Percentiles rank a stretch among this genome's conserved stretches.
Conservation (phyloP, 2,888 invertebrate species). For the Trichogramma evanescens region DNA sequence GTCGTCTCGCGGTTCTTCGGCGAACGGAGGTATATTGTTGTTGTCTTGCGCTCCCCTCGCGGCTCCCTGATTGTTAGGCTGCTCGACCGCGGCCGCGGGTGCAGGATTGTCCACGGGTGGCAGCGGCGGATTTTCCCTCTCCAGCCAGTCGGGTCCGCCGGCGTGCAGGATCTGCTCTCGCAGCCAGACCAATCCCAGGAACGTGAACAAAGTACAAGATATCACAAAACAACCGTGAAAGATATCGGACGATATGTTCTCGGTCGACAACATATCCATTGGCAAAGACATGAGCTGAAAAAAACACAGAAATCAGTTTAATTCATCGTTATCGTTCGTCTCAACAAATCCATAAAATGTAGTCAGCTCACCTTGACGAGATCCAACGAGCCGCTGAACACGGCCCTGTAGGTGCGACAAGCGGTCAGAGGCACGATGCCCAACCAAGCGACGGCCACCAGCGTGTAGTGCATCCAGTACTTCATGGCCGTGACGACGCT, state of each 20-base stretch:
- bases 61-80: constrained; percentile 29
- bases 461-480: constrained; percentile 94
- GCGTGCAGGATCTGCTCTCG: constrained; percentile 96
- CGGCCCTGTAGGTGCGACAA: constrained; percentile 87
- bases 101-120: constrained; percentile 50
- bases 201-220: constrained; percentile 89
- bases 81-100: constrained; percentile 33
- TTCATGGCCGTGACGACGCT: constrained; percentile 88
- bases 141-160: constrained; percentile 95
- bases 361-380: constrained; percentile 52
- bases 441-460: constrained; percentile 96
- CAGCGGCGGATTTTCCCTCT: constrained; percentile 56
- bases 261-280: constrained; percentile 86
- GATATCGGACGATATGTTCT: constrained; percentile 87
- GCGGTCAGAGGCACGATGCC: constrained; percentile 94
- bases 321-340: neutral
- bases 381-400: constrained; percentile 86
- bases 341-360: neutral
- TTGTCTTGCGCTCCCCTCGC: constrained; percentile 39
- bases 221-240: constrained; percentile 96
- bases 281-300: constrained; percentile 68
- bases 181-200: constrained; percentile 95
- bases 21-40: constrained; percentile 44
- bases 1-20: constrained; percentile 37
- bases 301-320: neutral